Base-by-base conservation (phyloP, 2,113 vertebrate genomes). In the Prunella himalayana region DNA sequence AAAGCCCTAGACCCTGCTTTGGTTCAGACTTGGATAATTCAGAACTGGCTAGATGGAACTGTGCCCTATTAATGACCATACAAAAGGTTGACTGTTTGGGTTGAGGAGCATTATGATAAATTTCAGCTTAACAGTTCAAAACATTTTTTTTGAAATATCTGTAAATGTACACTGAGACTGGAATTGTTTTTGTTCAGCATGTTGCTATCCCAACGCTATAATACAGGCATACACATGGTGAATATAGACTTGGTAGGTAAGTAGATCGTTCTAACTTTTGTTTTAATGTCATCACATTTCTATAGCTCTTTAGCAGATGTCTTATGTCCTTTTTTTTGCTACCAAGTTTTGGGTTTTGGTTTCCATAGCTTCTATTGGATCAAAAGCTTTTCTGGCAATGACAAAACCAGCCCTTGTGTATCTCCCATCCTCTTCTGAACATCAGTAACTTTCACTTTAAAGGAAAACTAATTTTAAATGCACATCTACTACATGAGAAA, bases 301-400 rank as follows among this genome's bases (percentile, higher is more conserved):
- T 89, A 51, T 88, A 97, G 81, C 78, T 96, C 88, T 95, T 96
- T 96, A 95, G 63, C 95, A 96, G 91, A 97, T 92, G 91, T 82
- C 54, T 64, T 64, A 28, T 3, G 49, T 25, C 13, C 13, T 66
- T 75, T 84, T 94, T 41, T 51, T 66, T 68, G 22, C 78, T 92
- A 94, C 42, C 15, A 76, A 76, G 71, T 77, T 63, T 85, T 86
- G 51, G 72, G 94, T 97, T 97, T 85, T 83, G 51, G 79, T 96
- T 97, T 97, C 93, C 91, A 96, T 79, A 94, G 83, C 79, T 94
- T 82, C 68, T 71, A 42, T 39, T 73, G 71, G 83, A 96, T 93
- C 88, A 94, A 96, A 96, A 92, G 82, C 41, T 73, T 91, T 96
- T 68, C 90, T 78, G 65, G 65, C 80, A 96, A 97, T 68, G 79